Percentiles rank a stretch among this genome's conserved stretches.
phyloP scores from a whole-genome alignment of 2,888 invertebrate genomes.

The Orthosia gothica region DNA sequence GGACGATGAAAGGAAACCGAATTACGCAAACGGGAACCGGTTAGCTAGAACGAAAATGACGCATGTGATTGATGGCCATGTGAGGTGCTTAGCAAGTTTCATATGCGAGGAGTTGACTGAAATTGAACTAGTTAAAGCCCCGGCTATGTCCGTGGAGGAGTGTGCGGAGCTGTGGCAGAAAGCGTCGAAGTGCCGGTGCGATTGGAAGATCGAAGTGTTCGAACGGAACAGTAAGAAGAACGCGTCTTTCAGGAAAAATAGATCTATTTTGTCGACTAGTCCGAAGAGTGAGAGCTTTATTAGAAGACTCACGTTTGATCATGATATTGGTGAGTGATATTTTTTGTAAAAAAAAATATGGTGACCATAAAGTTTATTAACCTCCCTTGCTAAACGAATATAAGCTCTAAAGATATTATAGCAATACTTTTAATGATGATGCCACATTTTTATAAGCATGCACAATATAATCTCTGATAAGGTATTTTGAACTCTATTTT shows the following conservation, averaged over 20 bases:
- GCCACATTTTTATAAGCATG: not conserved
- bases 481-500: too few relatives aligned
- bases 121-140: conserved; percentile 81
- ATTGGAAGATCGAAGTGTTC: conserved; percentile 91
- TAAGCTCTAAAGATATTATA: too few relatives aligned
- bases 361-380: too few relatives aligned
- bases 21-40: conserved; percentile 81
- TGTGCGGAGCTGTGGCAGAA: conserved; percentile 92
- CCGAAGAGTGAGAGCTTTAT: conserved; percentile 85
- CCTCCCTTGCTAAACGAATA: too few relatives aligned
- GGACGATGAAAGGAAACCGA: conserved; percentile 88
- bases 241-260: conserved; percentile 90
- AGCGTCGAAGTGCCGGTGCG: conserved; percentile 92
- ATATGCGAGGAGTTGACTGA: conserved; percentile 86
- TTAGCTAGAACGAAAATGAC: conserved; percentile 70
- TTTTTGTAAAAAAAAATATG: too few relatives aligned
- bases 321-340: conserved; percentile 85
- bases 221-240: conserved; percentile 89
- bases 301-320: conserved; percentile 87
- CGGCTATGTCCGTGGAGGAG: conserved; percentile 91
- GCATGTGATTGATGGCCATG: conserved; percentile 83
- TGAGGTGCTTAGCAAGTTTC: conserved; percentile 86
- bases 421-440: not conserved
- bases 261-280: conserved; percentile 88
- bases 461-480: too few relatives aligned